A percentile compares a stretch with the other conserved stretches of the same genome.
These are phyloP conservation scores for Sepioteuthis lessoniana DNA, from an alignment of 2,888 invertebrate species.

Conservation along the genomic window DNA sequence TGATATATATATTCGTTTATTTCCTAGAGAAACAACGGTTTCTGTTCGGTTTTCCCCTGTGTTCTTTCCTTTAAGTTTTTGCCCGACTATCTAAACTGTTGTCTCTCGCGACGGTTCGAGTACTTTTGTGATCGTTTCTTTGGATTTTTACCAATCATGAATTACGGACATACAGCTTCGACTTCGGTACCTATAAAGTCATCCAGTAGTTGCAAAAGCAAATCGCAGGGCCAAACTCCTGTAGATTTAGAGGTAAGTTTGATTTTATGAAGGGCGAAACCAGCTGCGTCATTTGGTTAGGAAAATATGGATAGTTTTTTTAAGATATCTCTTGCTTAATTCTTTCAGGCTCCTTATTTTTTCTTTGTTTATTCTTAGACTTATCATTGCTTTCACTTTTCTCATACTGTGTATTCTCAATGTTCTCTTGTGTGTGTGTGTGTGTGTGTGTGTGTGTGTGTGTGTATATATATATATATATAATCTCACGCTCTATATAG, in stretches of 20 bases:
- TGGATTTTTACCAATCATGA: constrained; percentile 45
- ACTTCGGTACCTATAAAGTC: constrained; percentile 43
- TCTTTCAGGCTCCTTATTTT: too few relatives aligned
- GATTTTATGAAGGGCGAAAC: background rate
- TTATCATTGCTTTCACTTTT: too few relatives aligned
- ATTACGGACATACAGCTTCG: constrained; percentile 43
- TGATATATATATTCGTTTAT: background rate
- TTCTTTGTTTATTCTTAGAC: too few relatives aligned
- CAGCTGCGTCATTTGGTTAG: background rate
- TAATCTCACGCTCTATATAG: too few relatives aligned
- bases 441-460: too few relatives aligned
- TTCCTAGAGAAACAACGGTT: background rate
- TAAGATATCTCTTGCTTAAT: too few relatives aligned
- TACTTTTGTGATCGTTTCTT: background rate
- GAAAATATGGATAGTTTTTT: too few relatives aligned
- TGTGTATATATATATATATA: too few relatives aligned
- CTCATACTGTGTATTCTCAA: too few relatives aligned
- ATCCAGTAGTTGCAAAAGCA: background rate
- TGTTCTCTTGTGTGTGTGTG: too few relatives aligned
- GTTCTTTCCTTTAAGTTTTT: background rate
- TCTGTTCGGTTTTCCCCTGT: background rate
- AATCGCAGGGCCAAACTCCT: background rate
- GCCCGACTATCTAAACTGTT: background rate
- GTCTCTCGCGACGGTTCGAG: background rate
- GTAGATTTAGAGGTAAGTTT: constrained; percentile 45